These are phyloP conservation scores for Limnephilus auricula DNA, from an alignment of 2,888 invertebrate genomes.

Conservation along the genomic window DNA sequence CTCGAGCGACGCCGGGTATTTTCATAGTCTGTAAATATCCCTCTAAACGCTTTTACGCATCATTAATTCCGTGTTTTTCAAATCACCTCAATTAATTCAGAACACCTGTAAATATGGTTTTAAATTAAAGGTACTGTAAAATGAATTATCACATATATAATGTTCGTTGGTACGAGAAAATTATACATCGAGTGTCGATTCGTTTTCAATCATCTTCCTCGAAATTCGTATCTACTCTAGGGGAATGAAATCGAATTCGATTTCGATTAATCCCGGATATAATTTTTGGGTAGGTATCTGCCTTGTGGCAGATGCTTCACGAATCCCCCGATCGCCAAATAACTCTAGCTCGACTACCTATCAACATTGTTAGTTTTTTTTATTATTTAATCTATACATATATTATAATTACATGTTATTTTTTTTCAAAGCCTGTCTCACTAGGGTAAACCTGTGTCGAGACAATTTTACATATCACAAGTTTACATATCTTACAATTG, in stretches of 20 bases:
- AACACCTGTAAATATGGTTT: no score
- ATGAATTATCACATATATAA: not conserved
- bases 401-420: no score
- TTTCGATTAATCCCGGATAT: not conserved
- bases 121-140: no score
- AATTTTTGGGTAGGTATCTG: not conserved
- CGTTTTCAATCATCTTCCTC: not conserved
- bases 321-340: not conserved
- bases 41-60: not conserved
- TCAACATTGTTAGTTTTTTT: not conserved
- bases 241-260: not conserved
- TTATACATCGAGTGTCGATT: not conserved
- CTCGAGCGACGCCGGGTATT: not conserved
- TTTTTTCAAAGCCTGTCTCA: no score
- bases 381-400: no score
- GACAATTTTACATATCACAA: no score
- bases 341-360: not conserved
- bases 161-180: not conserved
- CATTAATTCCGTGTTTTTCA: not conserved
- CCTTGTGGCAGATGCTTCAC: not conserved
- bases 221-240: not conserved
- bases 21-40: not conserved
- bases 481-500: slow-evolving; percentile 19
- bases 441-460: no score
- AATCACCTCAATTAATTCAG: not conserved